phyloP scores from a whole-genome alignment of 1,140 invertebrate genomes.

The Drosophila paulistorum region DNA sequence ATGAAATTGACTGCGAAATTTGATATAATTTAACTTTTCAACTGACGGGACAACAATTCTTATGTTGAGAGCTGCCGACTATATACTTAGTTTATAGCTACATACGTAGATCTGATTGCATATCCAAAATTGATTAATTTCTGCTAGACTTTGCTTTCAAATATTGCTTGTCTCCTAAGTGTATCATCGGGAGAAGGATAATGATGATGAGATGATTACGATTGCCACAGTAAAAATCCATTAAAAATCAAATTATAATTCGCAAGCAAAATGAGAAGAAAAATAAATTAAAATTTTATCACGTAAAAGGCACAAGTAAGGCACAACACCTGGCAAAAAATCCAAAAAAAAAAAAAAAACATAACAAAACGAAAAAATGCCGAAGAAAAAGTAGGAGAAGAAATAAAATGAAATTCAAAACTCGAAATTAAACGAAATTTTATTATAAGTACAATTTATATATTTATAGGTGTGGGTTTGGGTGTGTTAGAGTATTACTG shows the following conservation, averaged over 20 bases:
- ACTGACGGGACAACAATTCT: no score
- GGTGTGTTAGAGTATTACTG: neutral
- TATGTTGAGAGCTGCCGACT: no score
- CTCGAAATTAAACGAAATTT: constrained; percentile 77
- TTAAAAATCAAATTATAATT: constrained; percentile 20
- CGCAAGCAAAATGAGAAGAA: constrained; percentile 4
- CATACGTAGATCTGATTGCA: no score
- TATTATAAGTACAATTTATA: constrained; percentile 63
- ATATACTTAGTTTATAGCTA: no score
- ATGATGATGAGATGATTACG: neutral
- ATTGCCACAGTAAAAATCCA: constrained; percentile 14
- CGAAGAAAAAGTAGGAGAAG: constrained; percentile 20
- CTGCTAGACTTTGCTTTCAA: neutral
- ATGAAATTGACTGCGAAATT: no score
- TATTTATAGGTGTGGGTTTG: constrained; percentile 19
- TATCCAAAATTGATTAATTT: neutral
- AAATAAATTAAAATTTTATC: constrained; percentile 71
- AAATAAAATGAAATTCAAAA: constrained; percentile 70
- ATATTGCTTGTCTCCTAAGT: neutral
- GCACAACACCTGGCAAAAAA: constrained; percentile 50
- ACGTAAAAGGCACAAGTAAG: constrained; percentile 26
- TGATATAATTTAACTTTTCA: no score
- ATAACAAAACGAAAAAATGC: constrained; percentile 35
- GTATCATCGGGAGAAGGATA: no score
- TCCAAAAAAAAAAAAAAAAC: neutral